Evolutionary conservation across 2,888 invertebrate species (phyloP), one percentile per base, ranked within the genome.

Genomic region (Neoscelio sp.): DNA sequence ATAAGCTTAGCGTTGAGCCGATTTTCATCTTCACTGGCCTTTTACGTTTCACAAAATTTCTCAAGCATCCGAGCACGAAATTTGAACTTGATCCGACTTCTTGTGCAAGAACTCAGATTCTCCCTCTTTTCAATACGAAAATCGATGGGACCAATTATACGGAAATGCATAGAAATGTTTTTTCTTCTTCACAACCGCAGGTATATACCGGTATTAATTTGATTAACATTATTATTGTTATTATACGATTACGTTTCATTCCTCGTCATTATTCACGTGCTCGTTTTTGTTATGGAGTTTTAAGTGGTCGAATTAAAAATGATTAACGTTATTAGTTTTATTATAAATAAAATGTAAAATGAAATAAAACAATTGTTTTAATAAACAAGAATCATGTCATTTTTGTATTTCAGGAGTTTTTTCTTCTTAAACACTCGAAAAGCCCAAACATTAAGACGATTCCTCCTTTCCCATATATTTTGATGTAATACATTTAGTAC

Each of bases 21-120:
- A 58, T 38, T 73, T 64, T 64, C 42, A 44, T 56, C 33, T 38
- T 60, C 30, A n/a, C 33, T 50, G 13, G 35, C 40, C 35, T 71
- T 62, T 60, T 33, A 28, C 62, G 23, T 46, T 23, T 20, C n/a
- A 15, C 8, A 56, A 58, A 74, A 65, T 74, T 54, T 46, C 64
- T 18, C 5, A 13, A 18, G 35, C 65, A 74, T 48, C 58, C 40
- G 10, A 58, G 56, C 65, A 40, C 65, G 38, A 64, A 74, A 65
- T 65, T 74, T 64, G 64, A 73, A 64, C 52, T 62, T 64, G 70
- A 70, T 70, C 50, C 60, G 60, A 60, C 46, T 70, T 58, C 26
- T 35, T 35, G 18, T 10, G 12, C 44, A 1, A 18, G 10, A 58
- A 38, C 58, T 58, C 15, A 20, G 17, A 56, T 58, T 70, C 18